Percentiles rank a stretch among this genome's conserved stretches.
Conservation (phyloP, 2,113 vertebrate species). For the Zosterops borbonicus region DNA sequence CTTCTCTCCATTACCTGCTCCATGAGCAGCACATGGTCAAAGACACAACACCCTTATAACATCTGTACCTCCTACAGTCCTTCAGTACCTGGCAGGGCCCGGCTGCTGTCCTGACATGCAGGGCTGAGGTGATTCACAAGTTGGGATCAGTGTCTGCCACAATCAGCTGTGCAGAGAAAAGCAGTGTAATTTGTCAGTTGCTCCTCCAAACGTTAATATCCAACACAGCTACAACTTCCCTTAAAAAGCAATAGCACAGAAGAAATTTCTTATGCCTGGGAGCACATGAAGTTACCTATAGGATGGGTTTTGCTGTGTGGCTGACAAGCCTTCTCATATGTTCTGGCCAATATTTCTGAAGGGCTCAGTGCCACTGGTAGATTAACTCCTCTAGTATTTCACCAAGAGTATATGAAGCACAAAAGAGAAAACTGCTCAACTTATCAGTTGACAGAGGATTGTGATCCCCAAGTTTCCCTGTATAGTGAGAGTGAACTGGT, state of each 20-base stretch:
- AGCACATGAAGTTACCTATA: not conserved
- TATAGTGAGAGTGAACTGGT: not conserved
- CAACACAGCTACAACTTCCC: not conserved
- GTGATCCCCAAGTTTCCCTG: too few species aligned
- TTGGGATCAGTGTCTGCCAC: not conserved
- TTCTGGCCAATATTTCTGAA: not conserved
- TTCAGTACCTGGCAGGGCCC: not conserved
- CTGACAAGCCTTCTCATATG: not conserved
- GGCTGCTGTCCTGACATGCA: not conserved
- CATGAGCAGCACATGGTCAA: not conserved
- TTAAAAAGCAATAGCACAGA: not conserved
- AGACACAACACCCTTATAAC: not conserved
- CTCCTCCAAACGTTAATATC: not conserved
- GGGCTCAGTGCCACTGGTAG: accelerated
- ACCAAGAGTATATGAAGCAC: accelerated
- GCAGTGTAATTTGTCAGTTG: not conserved
- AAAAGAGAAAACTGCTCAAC: accelerated
- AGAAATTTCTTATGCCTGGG: not conserved
- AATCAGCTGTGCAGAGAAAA: not conserved
- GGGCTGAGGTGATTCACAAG: not conserved
- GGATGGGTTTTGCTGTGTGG: not conserved
- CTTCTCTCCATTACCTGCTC: not conserved
- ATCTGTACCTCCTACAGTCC: not conserved
- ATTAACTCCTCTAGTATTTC: not conserved
- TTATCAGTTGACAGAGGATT: not conserved